Evolutionary conservation across 2,797 vertebrate genomes (phyloP).

Genomic region (Pseudochaenichthys georgianus): DNA sequence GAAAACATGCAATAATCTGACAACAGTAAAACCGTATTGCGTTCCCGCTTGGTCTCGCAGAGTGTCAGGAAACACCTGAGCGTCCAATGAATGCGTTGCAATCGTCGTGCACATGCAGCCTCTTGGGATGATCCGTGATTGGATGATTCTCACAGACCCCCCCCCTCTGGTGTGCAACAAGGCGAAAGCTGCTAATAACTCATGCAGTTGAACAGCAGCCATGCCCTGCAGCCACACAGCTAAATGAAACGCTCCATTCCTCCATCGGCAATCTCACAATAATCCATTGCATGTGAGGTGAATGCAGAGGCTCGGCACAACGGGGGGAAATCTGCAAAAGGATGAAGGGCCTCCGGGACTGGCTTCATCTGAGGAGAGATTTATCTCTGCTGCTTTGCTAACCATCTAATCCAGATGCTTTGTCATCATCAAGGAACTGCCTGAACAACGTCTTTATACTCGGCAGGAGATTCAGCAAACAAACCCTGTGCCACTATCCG

Average conservation of each 20-base stretch:
- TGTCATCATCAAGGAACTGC: conserved; percentile 14
- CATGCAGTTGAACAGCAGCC: conserved; percentile 58
- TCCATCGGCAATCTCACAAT: conserved; percentile 41
- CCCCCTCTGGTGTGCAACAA: conserved; percentile 40
- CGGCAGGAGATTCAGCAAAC: background rate
- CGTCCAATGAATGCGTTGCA: conserved; percentile 31
- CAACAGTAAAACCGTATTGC: conserved; percentile 11
- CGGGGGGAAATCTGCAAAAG: background rate
- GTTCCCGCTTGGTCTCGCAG: background rate
- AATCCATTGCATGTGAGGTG: conserved; percentile 20
- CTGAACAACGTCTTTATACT: conserved; percentile 17
- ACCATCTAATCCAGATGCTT: background rate
- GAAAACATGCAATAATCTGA: conserved; percentile 24
- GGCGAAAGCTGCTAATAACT: conserved; percentile 60
- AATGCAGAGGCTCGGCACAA: conserved; percentile 2
- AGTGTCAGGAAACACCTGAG: background rate
- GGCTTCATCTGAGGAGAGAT: background rate
- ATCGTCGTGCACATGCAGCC: conserved; percentile 16
- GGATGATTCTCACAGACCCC: conserved; percentile 49
- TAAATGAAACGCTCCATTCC: conserved; percentile 56
- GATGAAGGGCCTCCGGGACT: background rate
- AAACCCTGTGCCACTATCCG: background rate
- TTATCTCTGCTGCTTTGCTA: conserved; percentile 8
- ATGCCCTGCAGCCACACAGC: conserved; percentile 53
- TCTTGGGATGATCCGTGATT: conserved; percentile 30